Evolutionary conservation across 2,888 invertebrate genomes (phyloP), one percentile per base, ranked within the genome.

Genomic region (Melinaea marsaeus): DNA sequence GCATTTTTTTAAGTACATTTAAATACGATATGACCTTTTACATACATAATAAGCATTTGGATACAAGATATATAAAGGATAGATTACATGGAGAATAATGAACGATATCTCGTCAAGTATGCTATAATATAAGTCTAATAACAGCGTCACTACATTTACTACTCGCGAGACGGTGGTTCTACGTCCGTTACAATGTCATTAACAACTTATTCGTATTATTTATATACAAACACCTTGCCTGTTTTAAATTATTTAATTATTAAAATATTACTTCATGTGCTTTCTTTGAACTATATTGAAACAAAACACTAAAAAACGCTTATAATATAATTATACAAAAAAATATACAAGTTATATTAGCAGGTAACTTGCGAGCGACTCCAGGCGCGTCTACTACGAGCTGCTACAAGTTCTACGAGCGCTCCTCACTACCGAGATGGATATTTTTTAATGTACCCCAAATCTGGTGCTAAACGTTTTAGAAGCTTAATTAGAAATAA

Each of bases 191-290:
- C 60, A 22, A 51, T 45, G 60, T 55, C 33, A 13, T 46, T 34
- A 33, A 48, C 42, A 57, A 60, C 35, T 54, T 45, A 61, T 32
- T 57, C 32, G 2, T 58, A 66, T 64, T 64, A 62, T 64, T 64
- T 66, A 66, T 66, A 32, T 64, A 66, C 66, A 66, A 35, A 46
- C 11, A 47, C n/a, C 54, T 57, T 45, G 57, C 51, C 2, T 32
- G 51, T 32, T 32, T 32, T 51, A 51, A 51, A 9, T 42, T 11
- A 32, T 32, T 9, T 51, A 32, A 51, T 51, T 32, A 32, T 51
- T 32, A n/a, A 32, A 32, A 32, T 32, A 51, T 32, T 51, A 51
- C 51, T n/a, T 32, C 6, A 51, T 51, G 51, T 51, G 51, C 51
- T 51, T 32, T 7, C n/a, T 48, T 13, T 51, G 51, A 32, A 35